phyloP scores from a whole-genome alignment of 1,140 invertebrate genomes.

The Papilio dardanus region DNA sequence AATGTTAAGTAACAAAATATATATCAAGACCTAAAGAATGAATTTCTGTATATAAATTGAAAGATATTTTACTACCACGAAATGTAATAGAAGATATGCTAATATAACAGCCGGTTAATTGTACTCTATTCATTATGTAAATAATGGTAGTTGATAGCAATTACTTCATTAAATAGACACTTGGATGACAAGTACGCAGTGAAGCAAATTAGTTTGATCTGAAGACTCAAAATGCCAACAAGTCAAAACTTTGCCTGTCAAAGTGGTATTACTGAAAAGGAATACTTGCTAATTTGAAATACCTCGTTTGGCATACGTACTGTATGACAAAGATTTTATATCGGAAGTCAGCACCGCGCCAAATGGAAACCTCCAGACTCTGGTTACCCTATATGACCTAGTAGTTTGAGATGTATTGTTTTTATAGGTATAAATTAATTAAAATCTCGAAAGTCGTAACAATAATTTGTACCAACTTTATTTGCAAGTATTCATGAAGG shows the following conservation, averaged over 20 bases:
- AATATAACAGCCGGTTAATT: background rate
- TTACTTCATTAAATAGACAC: conserved; percentile 1
- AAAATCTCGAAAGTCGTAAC: too few species aligned
- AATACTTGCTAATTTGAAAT: too few species aligned
- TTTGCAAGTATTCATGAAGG: too few species aligned
- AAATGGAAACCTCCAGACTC: too few species aligned
- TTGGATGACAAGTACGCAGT: background rate
- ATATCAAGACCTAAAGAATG: background rate
- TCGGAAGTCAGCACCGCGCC: too few species aligned
- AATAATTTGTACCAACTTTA: too few species aligned
- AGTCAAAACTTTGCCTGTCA: background rate
- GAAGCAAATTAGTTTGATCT: conserved; percentile 1
- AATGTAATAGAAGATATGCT: background rate
- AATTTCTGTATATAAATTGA: background rate
- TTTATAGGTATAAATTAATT: too few species aligned
- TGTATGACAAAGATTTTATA: background rate
- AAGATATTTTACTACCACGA: background rate
- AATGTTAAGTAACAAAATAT: background rate
- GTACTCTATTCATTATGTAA: background rate
- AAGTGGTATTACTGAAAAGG: background rate
- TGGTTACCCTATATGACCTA: too few species aligned
- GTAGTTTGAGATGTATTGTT: too few species aligned
- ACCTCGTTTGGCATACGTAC: background rate
- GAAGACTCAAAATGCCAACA: background rate
- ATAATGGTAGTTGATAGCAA: conserved; percentile 1